phyloP scores from a whole-genome alignment of 2,113 vertebrate genomes.

The Crotalus helleri region DNA sequence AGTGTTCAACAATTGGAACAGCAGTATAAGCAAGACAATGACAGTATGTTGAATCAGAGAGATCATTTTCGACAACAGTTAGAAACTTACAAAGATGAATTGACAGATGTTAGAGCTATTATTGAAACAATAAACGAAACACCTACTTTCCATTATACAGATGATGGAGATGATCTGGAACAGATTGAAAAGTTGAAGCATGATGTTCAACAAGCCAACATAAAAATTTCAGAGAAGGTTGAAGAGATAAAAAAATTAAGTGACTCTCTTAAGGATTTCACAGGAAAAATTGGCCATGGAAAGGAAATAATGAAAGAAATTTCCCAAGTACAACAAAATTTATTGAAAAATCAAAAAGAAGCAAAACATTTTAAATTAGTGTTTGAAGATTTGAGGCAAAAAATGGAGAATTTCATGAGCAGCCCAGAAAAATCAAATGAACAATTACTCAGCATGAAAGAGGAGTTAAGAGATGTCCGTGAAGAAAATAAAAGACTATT shows the following conservation, averaged over 20 bases:
- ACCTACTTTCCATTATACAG: slow-evolving; percentile 44
- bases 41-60: slow-evolving; percentile 40
- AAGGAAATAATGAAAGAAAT: slow-evolving; percentile 40
- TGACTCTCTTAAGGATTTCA: slow-evolving; percentile 40
- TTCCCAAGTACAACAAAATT: slow-evolving; percentile 19
- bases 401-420: slow-evolving; percentile 62
- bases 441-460: slow-evolving; percentile 56
- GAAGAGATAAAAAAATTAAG: slow-evolving; percentile 55
- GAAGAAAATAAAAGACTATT: slow-evolving; percentile 59
- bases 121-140: slow-evolving; percentile 55
- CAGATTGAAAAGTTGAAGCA: slow-evolving; percentile 54
- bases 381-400: slow-evolving; percentile 63
- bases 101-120: slow-evolving; percentile 26
- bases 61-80: slow-evolving; percentile 53
- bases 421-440: slow-evolving; percentile 55
- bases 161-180: slow-evolving; percentile 54
- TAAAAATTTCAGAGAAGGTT: slow-evolving; percentile 60
- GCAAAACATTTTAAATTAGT: slow-evolving; percentile 49
- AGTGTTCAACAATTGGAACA: slow-evolving; percentile 38
- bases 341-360: slow-evolving; percentile 43
- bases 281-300: slow-evolving; percentile 53
- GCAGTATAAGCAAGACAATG: slow-evolving; percentile 36
- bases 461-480: slow-evolving; percentile 50
- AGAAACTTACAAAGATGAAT: slow-evolving; percentile 27
- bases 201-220: slow-evolving; percentile 56